These are phyloP conservation scores for Parotocinclus haroldoi DNA, from an alignment of 2,797 vertebrate genomes.

Conservation along the genomic window DNA sequence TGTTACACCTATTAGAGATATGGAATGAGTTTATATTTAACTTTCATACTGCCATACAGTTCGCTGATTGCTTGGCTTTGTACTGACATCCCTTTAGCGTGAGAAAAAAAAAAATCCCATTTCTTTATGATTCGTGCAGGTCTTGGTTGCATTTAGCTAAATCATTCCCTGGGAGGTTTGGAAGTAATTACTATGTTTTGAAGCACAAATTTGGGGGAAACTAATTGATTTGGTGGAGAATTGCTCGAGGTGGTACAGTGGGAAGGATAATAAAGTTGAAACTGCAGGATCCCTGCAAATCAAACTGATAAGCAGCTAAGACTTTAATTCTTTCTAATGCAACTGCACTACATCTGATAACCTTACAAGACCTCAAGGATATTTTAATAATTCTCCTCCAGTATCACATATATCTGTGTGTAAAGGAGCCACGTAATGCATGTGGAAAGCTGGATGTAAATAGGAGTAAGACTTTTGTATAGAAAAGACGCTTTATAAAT, in stretches of 20 bases:
- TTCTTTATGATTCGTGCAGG: conserved; percentile 62
- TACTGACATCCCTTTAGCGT: conserved; percentile 62
- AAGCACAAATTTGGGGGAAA: conserved; percentile 69
- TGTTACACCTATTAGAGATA: conserved; percentile 69
- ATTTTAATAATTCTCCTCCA: no score
- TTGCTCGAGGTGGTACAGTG: conserved; percentile 57
- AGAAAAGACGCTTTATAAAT: no score
- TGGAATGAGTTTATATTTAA: conserved; percentile 66
- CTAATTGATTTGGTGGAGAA: conserved; percentile 68
- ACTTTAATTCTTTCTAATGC: not conserved
- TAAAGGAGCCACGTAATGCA: no score
- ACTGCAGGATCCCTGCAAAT: conserved; percentile 45
- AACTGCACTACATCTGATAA: not conserved
- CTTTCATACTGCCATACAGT: conserved; percentile 68
- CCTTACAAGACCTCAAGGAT: not conserved
- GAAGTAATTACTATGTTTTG: conserved; percentile 72
- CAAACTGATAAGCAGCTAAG: conserved; percentile 1
- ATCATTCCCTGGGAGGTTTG: conserved; percentile 63
- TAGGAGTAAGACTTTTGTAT: no score
- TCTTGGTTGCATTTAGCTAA: conserved; percentile 55
- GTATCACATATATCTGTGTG: no score
- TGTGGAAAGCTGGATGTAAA: no score
- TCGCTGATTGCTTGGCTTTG: conserved; percentile 66
- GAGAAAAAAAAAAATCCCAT: conserved; percentile 60
- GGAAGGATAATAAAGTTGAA: not conserved